Percentiles rank a stretch among this genome's conserved stretches.
These are phyloP conservation scores for Periophthalmus magnuspinnatus DNA, from an alignment of 2,797 vertebrate species.

Conservation along the genomic window DNA sequence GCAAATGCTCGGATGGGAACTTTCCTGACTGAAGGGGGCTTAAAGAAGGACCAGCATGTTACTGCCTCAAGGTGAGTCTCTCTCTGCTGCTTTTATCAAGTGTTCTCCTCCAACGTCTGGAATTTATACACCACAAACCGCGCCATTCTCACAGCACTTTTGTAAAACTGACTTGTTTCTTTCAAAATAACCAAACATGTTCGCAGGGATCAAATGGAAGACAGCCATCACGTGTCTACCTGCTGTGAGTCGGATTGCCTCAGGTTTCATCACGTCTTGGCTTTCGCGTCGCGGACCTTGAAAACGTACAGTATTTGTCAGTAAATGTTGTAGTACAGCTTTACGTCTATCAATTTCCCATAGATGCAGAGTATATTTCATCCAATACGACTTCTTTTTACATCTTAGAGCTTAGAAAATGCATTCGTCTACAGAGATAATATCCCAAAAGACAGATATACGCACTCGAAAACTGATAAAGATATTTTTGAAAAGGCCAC, in stretches of 20 bases:
- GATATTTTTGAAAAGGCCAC: conserved; percentile 16
- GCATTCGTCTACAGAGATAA: conserved; percentile 48
- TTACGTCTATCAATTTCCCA: conserved; percentile 52
- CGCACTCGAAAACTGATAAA: conserved; percentile 23
- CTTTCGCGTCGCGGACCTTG: conserved; percentile 59
- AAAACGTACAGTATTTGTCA: conserved; percentile 43
- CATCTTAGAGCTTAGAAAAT: conserved; percentile 23
- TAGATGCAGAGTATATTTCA: conserved; percentile 23
- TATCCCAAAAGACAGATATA: conserved; percentile 11
- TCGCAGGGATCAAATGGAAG: conserved; percentile 40
- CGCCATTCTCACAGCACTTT: background rate
- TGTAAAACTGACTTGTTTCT: conserved; percentile 26
- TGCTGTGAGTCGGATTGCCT: conserved; percentile 67
- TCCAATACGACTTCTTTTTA: conserved; percentile 39
- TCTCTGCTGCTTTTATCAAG: conserved; percentile 17
- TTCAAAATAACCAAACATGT: conserved; percentile 41
- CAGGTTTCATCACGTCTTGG: conserved; percentile 75
- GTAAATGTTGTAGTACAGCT: conserved; percentile 30
- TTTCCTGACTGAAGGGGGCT: conserved; percentile 31
- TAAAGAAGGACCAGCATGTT: conserved; percentile 10
- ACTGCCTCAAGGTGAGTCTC: conserved; percentile 40
- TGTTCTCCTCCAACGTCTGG: conserved; percentile 4
- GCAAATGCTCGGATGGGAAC: conserved; percentile 49
- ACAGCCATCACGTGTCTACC: conserved; percentile 46
- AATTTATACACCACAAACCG: conserved; percentile 24